phyloP scores from a whole-genome alignment of 2,888 invertebrate genomes.

The Lissocephala sabroskyi region DNA sequence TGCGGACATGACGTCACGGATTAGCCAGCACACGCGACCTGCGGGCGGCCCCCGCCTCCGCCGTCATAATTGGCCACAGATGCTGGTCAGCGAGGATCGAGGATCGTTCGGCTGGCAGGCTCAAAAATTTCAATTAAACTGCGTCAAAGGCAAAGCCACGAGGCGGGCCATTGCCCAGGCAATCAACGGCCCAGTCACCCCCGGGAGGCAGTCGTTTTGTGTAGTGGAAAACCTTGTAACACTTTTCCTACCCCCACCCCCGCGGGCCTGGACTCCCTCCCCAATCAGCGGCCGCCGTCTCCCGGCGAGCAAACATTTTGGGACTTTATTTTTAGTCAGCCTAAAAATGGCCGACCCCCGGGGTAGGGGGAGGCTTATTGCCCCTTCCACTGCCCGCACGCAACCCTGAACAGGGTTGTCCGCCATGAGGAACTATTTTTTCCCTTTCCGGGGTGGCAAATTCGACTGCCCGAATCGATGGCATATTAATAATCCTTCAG shows the following conservation, averaged over 20 bases:
- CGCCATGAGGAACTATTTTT: too few relatives aligned
- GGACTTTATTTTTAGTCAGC: constrained; percentile 52
- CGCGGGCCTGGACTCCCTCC: constrained; percentile 4
- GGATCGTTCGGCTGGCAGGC: not conserved
- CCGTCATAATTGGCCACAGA: constrained; percentile 51
- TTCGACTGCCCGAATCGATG: too few relatives aligned
- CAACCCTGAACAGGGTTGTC: too few relatives aligned
- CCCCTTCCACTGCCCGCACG: too few relatives aligned
- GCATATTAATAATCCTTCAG: too few relatives aligned
- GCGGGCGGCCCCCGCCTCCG: not conserved
- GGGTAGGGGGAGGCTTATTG: too few relatives aligned
- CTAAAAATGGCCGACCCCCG: constrained; percentile 61
- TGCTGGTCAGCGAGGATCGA: constrained; percentile 42
- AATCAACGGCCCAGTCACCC: constrained; percentile 41
- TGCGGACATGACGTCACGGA: constrained; percentile 47
- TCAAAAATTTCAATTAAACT: constrained; percentile 54
- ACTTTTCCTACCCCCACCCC: constrained; percentile 41
- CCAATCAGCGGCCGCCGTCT: too few relatives aligned
- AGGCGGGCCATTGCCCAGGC: constrained; percentile 48
- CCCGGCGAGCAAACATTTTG: not conserved
- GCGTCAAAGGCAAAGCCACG: constrained; percentile 51
- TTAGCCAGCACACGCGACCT: constrained; percentile 10
- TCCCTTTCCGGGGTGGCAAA: too few relatives aligned
- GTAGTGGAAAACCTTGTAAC: constrained; percentile 60
- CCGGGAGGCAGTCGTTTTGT: constrained; percentile 18